These are phyloP conservation scores for Drosophila suzukii DNA, from an alignment of 1,140 invertebrate genomes.

Conservation along the genomic window DNA sequence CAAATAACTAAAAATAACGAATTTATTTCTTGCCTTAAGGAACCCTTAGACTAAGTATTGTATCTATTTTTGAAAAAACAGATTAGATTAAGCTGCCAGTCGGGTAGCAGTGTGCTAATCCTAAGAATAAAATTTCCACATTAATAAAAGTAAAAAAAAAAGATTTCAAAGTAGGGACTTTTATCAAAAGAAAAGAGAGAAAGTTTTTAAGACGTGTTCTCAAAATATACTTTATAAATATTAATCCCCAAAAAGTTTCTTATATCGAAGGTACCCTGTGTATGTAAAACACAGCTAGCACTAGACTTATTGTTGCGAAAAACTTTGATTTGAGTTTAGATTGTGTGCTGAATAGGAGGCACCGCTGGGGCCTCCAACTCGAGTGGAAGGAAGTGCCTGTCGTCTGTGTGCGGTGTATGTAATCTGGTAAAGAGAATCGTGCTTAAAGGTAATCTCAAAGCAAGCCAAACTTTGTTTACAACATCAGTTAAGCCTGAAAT, in stretches of 20 bases:
- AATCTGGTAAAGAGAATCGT: conserved; percentile 45
- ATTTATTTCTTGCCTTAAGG: too few relatives aligned
- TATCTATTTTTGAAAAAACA: too few relatives aligned
- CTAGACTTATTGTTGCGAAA: conserved; percentile 49
- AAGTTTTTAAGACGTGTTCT: too few relatives aligned
- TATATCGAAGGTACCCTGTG: conserved; percentile 3
- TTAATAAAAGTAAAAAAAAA: too few relatives aligned
- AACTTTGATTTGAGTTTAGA: conserved; percentile 72
- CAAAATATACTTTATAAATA: too few relatives aligned
- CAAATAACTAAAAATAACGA: too few relatives aligned
- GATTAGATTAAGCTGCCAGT: too few relatives aligned
- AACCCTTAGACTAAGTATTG: too few relatives aligned
- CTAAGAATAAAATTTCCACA: too few relatives aligned
- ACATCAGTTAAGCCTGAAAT: conserved; percentile 15
- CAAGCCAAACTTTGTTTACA: conserved; percentile 2
- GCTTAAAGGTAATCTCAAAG: conserved; percentile 35
- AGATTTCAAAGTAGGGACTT: too few relatives aligned
- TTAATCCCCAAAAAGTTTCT: neutral
- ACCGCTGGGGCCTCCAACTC: conserved; percentile 8
- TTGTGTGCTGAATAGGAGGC: conserved; percentile 14
- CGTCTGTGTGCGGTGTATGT: conserved; percentile 17
- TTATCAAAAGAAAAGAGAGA: too few relatives aligned
- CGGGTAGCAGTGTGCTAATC: too few relatives aligned
- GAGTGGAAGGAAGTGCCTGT: neutral
- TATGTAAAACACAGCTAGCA: conserved; percentile 45